Conservation (phyloP, 2,797 vertebrate species). For the Mus spretus region DNA sequence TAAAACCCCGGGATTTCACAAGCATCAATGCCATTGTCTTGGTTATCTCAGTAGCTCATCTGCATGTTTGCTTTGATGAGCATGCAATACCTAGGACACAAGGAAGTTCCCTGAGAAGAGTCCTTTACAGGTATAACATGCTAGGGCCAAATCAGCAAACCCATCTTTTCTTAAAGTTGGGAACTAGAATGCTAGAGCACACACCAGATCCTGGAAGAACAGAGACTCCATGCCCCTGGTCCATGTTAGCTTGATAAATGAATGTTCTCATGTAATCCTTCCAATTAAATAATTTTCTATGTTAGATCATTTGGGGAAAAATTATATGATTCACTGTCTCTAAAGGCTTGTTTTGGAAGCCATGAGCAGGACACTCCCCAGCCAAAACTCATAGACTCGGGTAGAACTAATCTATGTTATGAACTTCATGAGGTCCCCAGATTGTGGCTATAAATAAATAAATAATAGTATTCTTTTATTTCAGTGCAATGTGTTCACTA, state of each 20-base stretch:
- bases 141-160: not conserved
- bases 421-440: not conserved
- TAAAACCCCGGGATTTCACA: not conserved
- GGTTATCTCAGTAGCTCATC: not conserved
- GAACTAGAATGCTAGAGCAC: not conserved
- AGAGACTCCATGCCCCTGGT: not conserved
- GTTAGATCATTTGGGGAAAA: slow-evolving; percentile 67
- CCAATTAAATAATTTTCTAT: slow-evolving; percentile 51
- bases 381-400: not conserved
- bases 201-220: not conserved
- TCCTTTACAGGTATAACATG: not conserved
- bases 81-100: fast-evolving
- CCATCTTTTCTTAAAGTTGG: not conserved
- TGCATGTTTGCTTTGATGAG: not conserved
- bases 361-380: not conserved
- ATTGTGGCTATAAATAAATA: not conserved
- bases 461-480: not conserved
- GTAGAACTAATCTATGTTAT: not conserved
- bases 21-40: not conserved
- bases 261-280: slow-evolving; percentile 54
- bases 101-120: not conserved
- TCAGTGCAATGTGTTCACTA: not conserved
- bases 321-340: slow-evolving; percentile 68
- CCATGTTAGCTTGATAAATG: not conserved
- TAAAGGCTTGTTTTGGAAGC: slow-evolving; percentile 68